phyloP scores from a whole-genome alignment of 2,888 invertebrate species.

The Thera obeliscata region DNA sequence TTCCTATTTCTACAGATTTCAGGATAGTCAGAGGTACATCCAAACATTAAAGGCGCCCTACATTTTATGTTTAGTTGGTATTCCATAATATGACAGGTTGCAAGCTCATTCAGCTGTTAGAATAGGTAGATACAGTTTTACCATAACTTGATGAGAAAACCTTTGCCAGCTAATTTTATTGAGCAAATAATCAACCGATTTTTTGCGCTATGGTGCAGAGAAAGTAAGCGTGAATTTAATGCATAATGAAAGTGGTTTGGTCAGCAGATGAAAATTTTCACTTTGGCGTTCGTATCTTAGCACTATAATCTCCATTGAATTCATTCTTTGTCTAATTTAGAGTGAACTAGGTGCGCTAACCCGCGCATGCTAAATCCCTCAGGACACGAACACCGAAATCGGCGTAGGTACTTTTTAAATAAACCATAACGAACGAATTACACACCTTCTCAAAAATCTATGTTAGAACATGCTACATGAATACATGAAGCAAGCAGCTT shows the following conservation, averaged over 20 bases:
- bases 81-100: too few relatives aligned
- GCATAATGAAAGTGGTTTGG: constrained; percentile 35
- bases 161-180: constrained; percentile 4
- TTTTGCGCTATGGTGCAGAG: constrained; percentile 31
- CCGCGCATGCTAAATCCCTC: constrained; percentile 17
- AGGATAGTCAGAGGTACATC: too few relatives aligned
- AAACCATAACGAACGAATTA: constrained; percentile 1
- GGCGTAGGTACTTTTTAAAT: background rate
- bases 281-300: constrained; percentile 8
- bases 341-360: constrained; percentile 56
- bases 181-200: constrained; percentile 10
- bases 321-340: constrained; percentile 37
- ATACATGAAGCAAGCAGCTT: constrained; percentile 45
- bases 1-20: too few relatives aligned
- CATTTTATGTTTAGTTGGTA: too few relatives aligned
- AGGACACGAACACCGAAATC: background rate
- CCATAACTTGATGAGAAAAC: background rate
- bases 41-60: too few relatives aligned
- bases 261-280: constrained; percentile 12
- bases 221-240: constrained; percentile 35
- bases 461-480: constrained; percentile 14
- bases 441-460: background rate
- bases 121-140: too few relatives aligned
- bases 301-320: constrained; percentile 12
- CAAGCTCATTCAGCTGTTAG: too few relatives aligned